phyloP scores from a whole-genome alignment of 2,888 invertebrate species.

The Steinernema hermaphroditum region DNA sequence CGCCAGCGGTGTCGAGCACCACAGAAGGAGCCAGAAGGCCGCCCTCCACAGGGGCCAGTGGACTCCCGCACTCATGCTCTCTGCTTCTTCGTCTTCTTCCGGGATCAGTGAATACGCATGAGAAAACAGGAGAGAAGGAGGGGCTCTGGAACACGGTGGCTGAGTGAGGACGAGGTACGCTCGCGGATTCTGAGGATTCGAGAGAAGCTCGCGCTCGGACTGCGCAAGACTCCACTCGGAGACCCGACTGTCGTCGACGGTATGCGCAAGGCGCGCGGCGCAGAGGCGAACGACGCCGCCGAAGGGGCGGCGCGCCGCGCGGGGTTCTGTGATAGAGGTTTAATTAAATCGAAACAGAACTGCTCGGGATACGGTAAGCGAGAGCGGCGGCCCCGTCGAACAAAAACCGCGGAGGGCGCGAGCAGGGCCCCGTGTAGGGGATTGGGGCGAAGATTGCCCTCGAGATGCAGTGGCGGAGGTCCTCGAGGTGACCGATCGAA shows the following conservation, averaged over 20 bases:
- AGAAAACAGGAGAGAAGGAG: neutral
- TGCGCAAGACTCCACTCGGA: slow-evolving; percentile 14
- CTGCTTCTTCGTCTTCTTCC: too few relatives aligned
- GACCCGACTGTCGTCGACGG: slow-evolving; percentile 22
- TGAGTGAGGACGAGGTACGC: neutral
- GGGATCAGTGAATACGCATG: slow-evolving; percentile 23
- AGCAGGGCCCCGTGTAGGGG: neutral
- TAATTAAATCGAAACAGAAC: neutral
- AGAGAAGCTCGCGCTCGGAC: neutral
- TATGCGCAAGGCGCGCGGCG: slow-evolving; percentile 16
- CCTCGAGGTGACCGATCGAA: neutral
- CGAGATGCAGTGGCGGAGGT: neutral
- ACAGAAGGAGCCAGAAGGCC: neutral
- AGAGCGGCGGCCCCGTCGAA: neutral
- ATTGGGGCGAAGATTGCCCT: neutral
- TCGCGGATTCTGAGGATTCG: neutral
- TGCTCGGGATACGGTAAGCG: too few relatives aligned
- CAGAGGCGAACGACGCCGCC: neutral
- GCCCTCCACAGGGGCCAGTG: slow-evolving; percentile 18
- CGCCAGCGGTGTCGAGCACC: slow-evolving; percentile 8
- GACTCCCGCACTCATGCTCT: slow-evolving; percentile 19
- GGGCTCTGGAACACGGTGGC: neutral
- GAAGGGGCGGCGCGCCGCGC: neutral
- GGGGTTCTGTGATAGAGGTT: neutral
- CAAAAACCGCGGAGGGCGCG: neutral